These are phyloP conservation scores for Peribatodes rhomboidaria DNA, from an alignment of 2,888 invertebrate species.

Conservation along the genomic window DNA sequence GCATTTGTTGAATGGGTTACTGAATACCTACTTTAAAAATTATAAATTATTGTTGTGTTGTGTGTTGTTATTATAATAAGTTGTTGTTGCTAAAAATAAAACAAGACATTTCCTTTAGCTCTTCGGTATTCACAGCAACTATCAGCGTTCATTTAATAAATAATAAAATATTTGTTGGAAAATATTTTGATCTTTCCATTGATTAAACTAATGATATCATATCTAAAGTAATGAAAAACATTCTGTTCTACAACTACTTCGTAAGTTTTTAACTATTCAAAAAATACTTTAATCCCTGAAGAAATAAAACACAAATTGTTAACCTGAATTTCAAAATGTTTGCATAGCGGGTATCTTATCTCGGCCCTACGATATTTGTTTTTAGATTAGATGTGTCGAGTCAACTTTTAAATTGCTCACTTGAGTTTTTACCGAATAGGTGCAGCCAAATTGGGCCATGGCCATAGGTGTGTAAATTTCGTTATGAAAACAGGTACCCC, in stretches of 20 bases:
- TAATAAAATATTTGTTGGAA: too few relatives aligned
- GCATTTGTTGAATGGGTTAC: background rate
- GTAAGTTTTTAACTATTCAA: background rate
- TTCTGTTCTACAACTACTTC: background rate
- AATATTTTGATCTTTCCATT: too few relatives aligned
- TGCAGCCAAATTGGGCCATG: slow-evolving; percentile 69
- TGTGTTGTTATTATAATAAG: too few relatives aligned
- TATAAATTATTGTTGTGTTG: background rate
- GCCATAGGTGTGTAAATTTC: slow-evolving; percentile 52
- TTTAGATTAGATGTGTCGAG: slow-evolving; percentile 72
- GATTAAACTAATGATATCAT: too few relatives aligned
- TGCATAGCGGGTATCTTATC: slow-evolving; percentile 70
- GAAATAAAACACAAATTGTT: slow-evolving; percentile 47
- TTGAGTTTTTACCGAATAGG: slow-evolving; percentile 50
- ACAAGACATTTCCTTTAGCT: too few relatives aligned
- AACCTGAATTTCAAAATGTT: slow-evolving; percentile 71
- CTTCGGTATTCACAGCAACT: too few relatives aligned
- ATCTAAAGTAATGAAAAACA: background rate
- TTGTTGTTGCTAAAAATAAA: too few relatives aligned
- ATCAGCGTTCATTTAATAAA: too few relatives aligned
- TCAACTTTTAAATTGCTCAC: slow-evolving; percentile 65
- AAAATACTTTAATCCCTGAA: slow-evolving; percentile 23
- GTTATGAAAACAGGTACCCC: slow-evolving; percentile 3
- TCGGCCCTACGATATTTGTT: slow-evolving; percentile 74
- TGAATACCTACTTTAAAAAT: background rate